Conservation (phyloP, 1,140 invertebrate species). For the Hyles vespertilio region DNA sequence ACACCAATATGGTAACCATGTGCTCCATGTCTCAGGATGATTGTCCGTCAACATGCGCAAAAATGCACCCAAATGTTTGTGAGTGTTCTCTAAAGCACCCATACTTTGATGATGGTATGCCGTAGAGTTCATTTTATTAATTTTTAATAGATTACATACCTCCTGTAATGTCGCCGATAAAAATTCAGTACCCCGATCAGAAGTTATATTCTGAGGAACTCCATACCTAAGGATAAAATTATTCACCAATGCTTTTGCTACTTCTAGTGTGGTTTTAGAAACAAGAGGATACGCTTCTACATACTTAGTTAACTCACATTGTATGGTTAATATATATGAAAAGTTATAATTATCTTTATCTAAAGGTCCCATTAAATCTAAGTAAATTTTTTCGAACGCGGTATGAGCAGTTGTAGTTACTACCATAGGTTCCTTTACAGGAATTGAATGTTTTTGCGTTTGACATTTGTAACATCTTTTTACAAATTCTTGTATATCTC, state of each 20-base stretch:
- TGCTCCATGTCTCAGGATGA: conserved; percentile 16
- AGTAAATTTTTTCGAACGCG: conserved; percentile 25
- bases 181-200: conserved; percentile 17
- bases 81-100: conserved; percentile 21
- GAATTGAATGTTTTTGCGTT: conserved; percentile 4
- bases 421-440: conserved; percentile 13
- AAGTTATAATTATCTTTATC: conserved; percentile 2
- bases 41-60: conserved; percentile 18
- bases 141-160: conserved; percentile 15
- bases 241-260: conserved; percentile 18
- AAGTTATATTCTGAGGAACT: conserved; percentile 9
- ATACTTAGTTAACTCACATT: conserved; percentile 23
- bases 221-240: conserved; percentile 23
- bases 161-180: conserved; percentile 7
- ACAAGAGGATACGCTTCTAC: conserved; percentile 19
- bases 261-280: conserved; percentile 6
- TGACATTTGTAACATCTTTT: conserved; percentile 6
- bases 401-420: conserved; percentile 13
- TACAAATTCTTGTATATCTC: not conserved
- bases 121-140: conserved; percentile 17
- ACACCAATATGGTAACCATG: conserved; percentile 26
- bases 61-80: conserved; percentile 23
- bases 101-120: conserved; percentile 22
- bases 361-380: conserved; percentile 19
- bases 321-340: conserved; percentile 20